A percentile compares a stretch with the other conserved stretches of the same genome.
These are phyloP conservation scores for Notarius lentiginosus DNA, from an alignment of 2,113 vertebrate genomes.

Conservation along the genomic window DNA sequence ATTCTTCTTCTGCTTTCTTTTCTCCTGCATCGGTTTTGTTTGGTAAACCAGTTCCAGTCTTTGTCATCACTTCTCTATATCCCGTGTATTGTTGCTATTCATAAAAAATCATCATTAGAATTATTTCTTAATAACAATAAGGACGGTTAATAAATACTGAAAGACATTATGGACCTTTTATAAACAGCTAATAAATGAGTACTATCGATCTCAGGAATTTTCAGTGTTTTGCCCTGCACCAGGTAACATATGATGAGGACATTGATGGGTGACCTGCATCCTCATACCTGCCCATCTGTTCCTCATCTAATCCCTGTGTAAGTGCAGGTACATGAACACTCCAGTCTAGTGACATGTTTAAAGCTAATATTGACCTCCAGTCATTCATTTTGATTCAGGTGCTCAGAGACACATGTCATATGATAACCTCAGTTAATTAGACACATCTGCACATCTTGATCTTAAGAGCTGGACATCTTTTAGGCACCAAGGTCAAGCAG, in stretches of 20 bases:
- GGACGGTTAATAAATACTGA: neutral
- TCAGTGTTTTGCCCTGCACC: neutral
- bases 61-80: too few species aligned
- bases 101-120: conserved; percentile 33
- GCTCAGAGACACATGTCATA: neutral
- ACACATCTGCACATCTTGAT: neutral
- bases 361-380: neutral
- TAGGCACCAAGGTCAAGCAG: conserved; percentile 69
- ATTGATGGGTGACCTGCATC: conserved; percentile 33
- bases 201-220: neutral
- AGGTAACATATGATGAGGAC: conserved; percentile 9
- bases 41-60: neutral
- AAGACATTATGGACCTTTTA: neutral
- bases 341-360: neutral
- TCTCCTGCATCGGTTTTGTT: neutral
- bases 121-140: neutral
- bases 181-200: neutral
- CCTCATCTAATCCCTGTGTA: neutral
- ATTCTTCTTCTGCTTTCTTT: neutral
- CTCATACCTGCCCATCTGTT: conserved; percentile 30
- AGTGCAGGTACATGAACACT: too few species aligned
- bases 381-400: neutral
- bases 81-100: neutral
- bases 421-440: neutral
- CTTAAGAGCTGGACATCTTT: neutral